Evolutionary conservation across 30 jellyfish, hydroid and myxozoan species (phyloP), one percentile per base, ranked within the genome.

Genomic region (Turritopsis rubra): DNA sequence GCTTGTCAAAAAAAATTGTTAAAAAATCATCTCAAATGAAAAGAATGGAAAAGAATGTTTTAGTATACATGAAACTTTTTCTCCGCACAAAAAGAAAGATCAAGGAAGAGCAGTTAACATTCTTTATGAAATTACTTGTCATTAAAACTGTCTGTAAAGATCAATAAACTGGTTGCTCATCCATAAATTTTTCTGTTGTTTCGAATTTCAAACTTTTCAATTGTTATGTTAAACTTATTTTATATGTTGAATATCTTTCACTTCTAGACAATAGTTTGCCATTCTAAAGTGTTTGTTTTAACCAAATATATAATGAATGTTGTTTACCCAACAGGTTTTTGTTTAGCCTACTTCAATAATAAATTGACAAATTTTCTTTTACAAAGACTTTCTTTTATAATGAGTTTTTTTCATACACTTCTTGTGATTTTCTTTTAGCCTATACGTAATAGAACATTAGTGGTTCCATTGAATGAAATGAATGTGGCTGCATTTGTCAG

Each of bases 401-500:
- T n/a, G n/a, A n/a, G n/a, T n/a, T n/a, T n/a, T n/a, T n/a, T n/a
- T n/a, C n/a, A n/a, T n/a, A n/a, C n/a, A n/a, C n/a, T n/a, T n/a
- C n/a, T n/a, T n/a, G n/a, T n/a, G n/a, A n/a, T n/a, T n/a, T 41
- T 41, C 13, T 41, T 41, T 41, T 41, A 41, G 60, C 60, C 60
- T 41, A 41, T 41, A 13, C 8, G 8, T 23, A 23, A 1, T 68
- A 0, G 21, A 68, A 68, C 19, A 68, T 8, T n/a, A 9, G 30
- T n/a, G 19, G 30, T 22, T n/a, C 16, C 22, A 0, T 9, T 68
- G 19, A 19, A 23, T n/a, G 77, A 27, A 68, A 66, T 80, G 87
- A 92, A 87, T 80, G 66, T 92, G 13, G 89, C 95, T 22, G 98
- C 96, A 0, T 68, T 88, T 30, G 79, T 92, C 54, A 89, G 95